phyloP scores from a whole-genome alignment of 2,797 vertebrate genomes.

The Melanotaenia parkinsoni region DNA sequence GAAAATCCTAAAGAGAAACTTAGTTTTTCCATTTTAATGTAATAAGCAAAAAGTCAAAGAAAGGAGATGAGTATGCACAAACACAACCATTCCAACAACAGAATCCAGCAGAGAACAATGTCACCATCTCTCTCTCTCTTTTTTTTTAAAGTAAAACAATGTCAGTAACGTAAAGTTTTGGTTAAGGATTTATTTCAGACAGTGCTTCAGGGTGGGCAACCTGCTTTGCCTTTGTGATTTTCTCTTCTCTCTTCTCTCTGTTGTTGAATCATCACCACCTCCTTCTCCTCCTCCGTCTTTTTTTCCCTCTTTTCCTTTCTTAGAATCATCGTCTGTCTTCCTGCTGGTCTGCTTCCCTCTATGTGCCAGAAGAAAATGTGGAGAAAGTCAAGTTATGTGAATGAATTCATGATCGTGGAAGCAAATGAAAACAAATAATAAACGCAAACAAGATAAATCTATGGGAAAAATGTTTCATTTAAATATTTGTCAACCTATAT shows the following conservation, averaged over 20 bases:
- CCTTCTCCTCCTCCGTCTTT: constrained; percentile 48
- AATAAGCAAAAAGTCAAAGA: background rate
- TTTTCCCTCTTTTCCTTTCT: constrained; percentile 47
- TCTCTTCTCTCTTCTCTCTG: constrained; percentile 48
- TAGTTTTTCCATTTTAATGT: background rate
- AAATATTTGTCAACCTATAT: too few species aligned
- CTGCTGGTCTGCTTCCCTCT: constrained; percentile 68
- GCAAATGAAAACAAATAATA: background rate
- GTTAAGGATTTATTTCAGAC: constrained; percentile 53
- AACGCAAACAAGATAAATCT: background rate
- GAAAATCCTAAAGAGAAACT: background rate
- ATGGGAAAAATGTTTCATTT: background rate
- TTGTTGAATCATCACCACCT: constrained; percentile 40
- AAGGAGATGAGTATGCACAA: background rate
- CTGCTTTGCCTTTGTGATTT: constrained; percentile 57
- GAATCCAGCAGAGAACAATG: background rate
- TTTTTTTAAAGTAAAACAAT: background rate
- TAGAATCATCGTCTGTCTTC: constrained; percentile 54
- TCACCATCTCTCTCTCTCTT: background rate
- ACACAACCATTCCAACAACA: background rate
- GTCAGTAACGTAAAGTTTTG: background rate
- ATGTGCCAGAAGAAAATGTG: constrained; percentile 7
- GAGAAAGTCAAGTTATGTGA: background rate
- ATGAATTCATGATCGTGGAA: background rate
- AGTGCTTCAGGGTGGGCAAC: constrained; percentile 73